Evolutionary conservation across 2,797 vertebrate genomes (phyloP).

Genomic region (Eulemur albifrons): DNA sequence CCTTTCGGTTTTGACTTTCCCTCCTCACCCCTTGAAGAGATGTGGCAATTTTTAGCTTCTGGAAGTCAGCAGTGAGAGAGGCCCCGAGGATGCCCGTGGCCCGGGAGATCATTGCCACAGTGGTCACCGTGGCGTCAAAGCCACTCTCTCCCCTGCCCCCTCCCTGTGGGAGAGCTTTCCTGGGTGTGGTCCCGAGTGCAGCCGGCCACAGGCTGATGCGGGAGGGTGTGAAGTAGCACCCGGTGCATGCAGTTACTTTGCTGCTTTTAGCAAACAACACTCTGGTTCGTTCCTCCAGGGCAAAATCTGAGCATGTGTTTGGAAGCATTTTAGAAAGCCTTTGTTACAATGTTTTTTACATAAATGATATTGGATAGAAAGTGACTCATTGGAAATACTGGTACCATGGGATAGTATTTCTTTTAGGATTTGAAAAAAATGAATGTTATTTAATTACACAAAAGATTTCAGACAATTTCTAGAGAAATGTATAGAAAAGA

Average conservation of each 20-base stretch:
- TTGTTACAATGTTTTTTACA: background rate
- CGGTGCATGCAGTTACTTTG: background rate
- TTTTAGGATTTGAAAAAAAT: background rate
- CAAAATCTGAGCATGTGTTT: background rate
- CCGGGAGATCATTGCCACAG: background rate
- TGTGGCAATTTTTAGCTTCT: background rate
- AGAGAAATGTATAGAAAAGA: constrained; percentile 9
- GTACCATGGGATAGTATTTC: background rate
- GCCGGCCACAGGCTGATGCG: fast-evolving
- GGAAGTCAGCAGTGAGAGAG: background rate
- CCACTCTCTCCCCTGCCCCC: too few species aligned
- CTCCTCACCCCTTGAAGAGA: background rate
- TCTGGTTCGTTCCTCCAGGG: background rate
- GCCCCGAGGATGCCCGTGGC: background rate
- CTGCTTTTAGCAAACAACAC: background rate
- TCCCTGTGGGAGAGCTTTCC: background rate
- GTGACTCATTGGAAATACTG: background rate
- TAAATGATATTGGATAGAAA: background rate
- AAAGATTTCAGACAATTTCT: constrained; percentile 11
- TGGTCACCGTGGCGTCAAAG: background rate
- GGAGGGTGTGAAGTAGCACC: fast-evolving
- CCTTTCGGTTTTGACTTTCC: background rate
- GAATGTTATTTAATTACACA: background rate
- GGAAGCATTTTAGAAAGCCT: background rate
- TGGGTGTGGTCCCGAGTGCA: background rate